These are phyloP conservation scores for Rhyzopertha dominica DNA, from an alignment of 1,140 invertebrate genomes.

Conservation along the genomic window DNA sequence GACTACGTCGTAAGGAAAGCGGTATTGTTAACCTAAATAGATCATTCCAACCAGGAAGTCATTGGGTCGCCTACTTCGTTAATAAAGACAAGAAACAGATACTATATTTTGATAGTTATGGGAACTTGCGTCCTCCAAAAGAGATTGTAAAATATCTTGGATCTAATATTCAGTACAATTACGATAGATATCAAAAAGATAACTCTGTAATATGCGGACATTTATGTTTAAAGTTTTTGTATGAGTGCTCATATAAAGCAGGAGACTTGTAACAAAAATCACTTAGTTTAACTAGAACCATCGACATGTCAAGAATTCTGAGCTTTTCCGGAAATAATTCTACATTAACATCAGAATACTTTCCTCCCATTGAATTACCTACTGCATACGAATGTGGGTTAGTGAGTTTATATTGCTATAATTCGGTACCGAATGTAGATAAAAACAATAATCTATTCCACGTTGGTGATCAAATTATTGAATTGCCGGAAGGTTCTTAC, in stretches of 20 bases:
- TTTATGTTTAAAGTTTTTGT: conserved; percentile 25
- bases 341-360: conserved; percentile 21
- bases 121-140: conserved; percentile 34
- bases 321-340: conserved; percentile 10
- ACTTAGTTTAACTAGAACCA: too few species aligned
- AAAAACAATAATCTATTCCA: conserved; percentile 20
- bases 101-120: conserved; percentile 34
- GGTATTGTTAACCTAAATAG: conserved; percentile 38
- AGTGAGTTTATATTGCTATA: too few species aligned
- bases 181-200: too few species aligned
- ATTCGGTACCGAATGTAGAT: conserved; percentile 26
- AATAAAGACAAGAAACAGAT: too few species aligned
- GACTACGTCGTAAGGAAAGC: conserved; percentile 24
- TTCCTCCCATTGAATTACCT: too few species aligned
- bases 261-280: too few species aligned
- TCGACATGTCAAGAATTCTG: conserved; percentile 15
- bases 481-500: conserved; percentile 22
- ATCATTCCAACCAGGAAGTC: too few species aligned
- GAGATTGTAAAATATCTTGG: conserved; percentile 34
- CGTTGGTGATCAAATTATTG: conserved; percentile 16
- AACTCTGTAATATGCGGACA: too few species aligned
- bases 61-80: too few species aligned
- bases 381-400: too few species aligned
- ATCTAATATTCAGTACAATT: conserved; percentile 13
- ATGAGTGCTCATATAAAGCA: too few species aligned